Evolutionary conservation across 2,888 invertebrate genomes (phyloP).

Genomic region (Microctonus hyperodae): DNA sequence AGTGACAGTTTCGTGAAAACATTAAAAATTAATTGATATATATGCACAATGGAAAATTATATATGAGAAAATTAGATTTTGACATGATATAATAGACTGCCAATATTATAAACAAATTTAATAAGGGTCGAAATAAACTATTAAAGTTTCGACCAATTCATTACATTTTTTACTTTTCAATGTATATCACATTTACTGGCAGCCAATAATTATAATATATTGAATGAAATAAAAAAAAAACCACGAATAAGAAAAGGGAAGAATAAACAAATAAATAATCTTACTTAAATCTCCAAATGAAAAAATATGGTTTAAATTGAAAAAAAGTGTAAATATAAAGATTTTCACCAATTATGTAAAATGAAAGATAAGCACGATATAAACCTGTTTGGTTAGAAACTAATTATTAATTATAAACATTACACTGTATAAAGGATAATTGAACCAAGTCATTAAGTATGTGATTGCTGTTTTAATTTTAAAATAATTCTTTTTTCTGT

Average conservation of each 20-base stretch:
- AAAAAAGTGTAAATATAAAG: slow-evolving; percentile 16
- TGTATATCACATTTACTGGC: not conserved
- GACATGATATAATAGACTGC: slow-evolving; percentile 30
- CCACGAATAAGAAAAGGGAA: slow-evolving; percentile 1
- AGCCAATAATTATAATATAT: not conserved
- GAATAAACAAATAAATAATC: not conserved
- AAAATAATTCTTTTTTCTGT: not conserved
- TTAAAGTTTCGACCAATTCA: slow-evolving; percentile 15
- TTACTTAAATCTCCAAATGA: not conserved
- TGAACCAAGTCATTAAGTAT: not conserved
- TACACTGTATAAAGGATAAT: slow-evolving; percentile 19
- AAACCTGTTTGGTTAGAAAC: not conserved
- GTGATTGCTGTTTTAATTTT: not conserved
- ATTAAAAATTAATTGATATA: slow-evolving; percentile 18
- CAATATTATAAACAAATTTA: slow-evolving; percentile 20
- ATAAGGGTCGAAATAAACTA: not conserved
- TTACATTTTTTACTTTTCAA: slow-evolving; percentile 10
- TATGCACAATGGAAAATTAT: not conserved
- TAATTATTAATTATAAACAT: slow-evolving; percentile 19
- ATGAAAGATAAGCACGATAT: not conserved
- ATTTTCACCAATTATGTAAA: not conserved
- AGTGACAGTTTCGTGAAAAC: slow-evolving; percentile 15
- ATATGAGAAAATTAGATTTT: slow-evolving; percentile 10
- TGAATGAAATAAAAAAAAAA: slow-evolving; percentile 6
- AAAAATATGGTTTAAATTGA: not conserved